Evolutionary conservation across 2,797 vertebrate species (phyloP), one percentile per base, ranked within the genome.

Genomic region (Chromobotia macracanthus): DNA sequence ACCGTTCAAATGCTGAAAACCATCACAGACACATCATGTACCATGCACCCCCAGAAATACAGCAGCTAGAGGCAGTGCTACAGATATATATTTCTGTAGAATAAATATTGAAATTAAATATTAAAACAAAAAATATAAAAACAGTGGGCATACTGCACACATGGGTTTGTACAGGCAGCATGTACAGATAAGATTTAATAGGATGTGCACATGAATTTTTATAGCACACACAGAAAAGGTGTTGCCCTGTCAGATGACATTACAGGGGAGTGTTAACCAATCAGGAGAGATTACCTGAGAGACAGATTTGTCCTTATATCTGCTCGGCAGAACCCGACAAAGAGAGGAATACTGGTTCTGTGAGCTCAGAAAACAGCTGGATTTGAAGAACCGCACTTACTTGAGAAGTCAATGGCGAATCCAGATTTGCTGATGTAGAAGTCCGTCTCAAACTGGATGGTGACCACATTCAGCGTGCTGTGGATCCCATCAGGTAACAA

Each of bases 401-500:
- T 98, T 89, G 97, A 98, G 91, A 99, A 99, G 82, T 99, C 96
- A 77, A 99, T 97, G 77, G 97, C 96, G 53, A 99, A 99, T 86
- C 97, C 97, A 50, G 97, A 98, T 91, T 99, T 99, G 89, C 97
- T 99, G 90, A 99, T 99, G 84, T 98, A 99, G 88, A 99, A 99
- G 85, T 99, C 97, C 0, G 97, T 99, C 90, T 99, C 97, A 64
- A 99, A 99, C 86, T 99, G 97, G 84, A 99, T 94, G 70, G 96
- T 97, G 75, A 99, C 96, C 8, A 96, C 48, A 76, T 97, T 99
- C 85, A 98, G 96, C 5, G 97, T 99, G 83, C 96, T 98, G 87
- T 99, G 96, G 87, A 99, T 97, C 80, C 97, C 95, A 77, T 98
- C 97, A 3, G 97, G 97, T 86, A 98, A 89, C 86, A 99, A 94